A percentile compares a stretch with the other conserved stretches of the same genome.
These are phyloP conservation scores for Nothobranchius kuhntae DNA, from an alignment of 2,113 vertebrate species.

Conservation along the genomic window DNA sequence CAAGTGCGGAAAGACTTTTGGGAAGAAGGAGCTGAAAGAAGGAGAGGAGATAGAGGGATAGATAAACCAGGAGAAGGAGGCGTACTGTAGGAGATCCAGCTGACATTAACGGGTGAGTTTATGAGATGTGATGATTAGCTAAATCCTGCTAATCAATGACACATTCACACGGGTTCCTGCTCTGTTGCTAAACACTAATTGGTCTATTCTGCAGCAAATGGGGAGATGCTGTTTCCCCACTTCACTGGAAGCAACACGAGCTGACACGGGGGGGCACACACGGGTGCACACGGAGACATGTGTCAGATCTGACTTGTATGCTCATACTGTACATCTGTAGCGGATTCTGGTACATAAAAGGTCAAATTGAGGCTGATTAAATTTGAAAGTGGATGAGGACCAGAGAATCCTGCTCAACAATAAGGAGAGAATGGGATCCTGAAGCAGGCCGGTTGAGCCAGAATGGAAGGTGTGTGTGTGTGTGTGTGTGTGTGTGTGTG, in stretches of 20 bases:
- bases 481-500: neutral
- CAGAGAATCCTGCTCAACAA: slow-evolving; percentile 73
- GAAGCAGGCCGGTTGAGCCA: slow-evolving; percentile 60
- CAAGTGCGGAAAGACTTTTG: slow-evolving; percentile 67
- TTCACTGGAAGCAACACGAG: slow-evolving; percentile 68
- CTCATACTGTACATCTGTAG: slow-evolving; percentile 68
- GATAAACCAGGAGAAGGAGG: slow-evolving; percentile 61
- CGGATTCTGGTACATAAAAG: slow-evolving; percentile 74
- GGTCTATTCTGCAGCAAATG: slow-evolving; percentile 80
- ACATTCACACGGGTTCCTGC: slow-evolving; percentile 83
- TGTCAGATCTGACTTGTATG: slow-evolving; percentile 51
- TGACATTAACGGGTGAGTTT: slow-evolving; percentile 78
- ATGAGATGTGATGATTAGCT: slow-evolving; percentile 82
- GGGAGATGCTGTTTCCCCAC: slow-evolving; percentile 77
- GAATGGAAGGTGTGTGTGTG: slow-evolving; percentile 5
- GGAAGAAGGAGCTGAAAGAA: slow-evolving; percentile 60
- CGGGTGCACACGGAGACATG: slow-evolving; percentile 42
- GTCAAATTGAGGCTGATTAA: slow-evolving; percentile 80
- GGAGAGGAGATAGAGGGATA: slow-evolving; percentile 56
- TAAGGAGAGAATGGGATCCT: slow-evolving; percentile 77
- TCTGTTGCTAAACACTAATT: slow-evolving; percentile 81
- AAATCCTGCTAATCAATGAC: slow-evolving; percentile 85
- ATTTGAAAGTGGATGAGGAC: slow-evolving; percentile 74
- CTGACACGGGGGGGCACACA: slow-evolving; percentile 66
- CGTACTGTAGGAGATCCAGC: slow-evolving; percentile 76